Evolutionary conservation across 2,113 vertebrate species (phyloP).

Genomic region (Stictonetta naevosa): DNA sequence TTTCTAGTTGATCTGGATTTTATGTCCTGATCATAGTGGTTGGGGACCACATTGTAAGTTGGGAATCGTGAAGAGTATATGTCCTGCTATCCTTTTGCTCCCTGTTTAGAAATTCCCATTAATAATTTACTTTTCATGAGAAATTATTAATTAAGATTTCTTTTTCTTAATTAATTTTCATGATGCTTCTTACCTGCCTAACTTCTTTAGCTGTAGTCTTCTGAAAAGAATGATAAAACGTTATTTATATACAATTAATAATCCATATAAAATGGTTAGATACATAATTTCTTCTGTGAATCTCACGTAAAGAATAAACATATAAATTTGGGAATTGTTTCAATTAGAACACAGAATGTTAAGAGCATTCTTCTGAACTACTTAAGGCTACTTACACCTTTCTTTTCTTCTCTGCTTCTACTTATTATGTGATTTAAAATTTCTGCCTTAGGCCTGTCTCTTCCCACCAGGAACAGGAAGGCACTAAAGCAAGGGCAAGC

Average conservation of each 20-base stretch:
- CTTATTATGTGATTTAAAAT: background rate
- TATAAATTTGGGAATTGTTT: background rate
- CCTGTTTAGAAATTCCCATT: background rate
- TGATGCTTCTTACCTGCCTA: background rate
- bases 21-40: background rate
- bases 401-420: background rate
- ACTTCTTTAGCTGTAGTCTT: background rate
- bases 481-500: background rate
- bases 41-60: background rate
- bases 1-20: background rate
- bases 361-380: background rate
- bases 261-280: background rate
- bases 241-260: background rate
- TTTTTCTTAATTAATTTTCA: background rate
- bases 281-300: background rate
- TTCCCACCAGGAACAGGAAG: background rate
- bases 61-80: background rate
- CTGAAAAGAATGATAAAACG: background rate
- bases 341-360: background rate
- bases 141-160: background rate
- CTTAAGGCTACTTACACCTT: background rate
- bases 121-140: background rate
- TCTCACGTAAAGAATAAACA: background rate
- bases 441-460: background rate
- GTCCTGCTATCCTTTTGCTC: background rate